phyloP scores from a whole-genome alignment of 92 coral and sea anemone genomes.

The Palythoa grandiflora region DNA sequence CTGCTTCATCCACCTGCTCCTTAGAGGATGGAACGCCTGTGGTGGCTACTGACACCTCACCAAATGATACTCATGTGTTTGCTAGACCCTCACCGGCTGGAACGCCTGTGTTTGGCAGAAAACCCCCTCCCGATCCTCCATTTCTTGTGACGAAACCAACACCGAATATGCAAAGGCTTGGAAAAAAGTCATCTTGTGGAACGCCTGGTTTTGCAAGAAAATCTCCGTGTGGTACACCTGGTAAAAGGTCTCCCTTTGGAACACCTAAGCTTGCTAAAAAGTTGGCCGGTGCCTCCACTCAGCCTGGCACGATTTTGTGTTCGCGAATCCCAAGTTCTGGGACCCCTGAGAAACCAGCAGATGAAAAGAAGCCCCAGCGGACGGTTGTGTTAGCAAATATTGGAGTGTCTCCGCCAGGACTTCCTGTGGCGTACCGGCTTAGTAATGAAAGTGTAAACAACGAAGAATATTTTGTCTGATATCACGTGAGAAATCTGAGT shows the following conservation, averaged over 20 bases:
- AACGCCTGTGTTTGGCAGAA: conserved; percentile 33
- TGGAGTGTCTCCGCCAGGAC: neutral
- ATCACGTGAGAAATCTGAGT: too few species aligned
- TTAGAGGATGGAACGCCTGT: conserved; percentile 8
- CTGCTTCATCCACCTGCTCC: neutral
- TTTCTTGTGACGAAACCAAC: neutral
- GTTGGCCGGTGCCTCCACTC: neutral
- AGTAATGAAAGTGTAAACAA: neutral
- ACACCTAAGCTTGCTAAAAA: neutral
- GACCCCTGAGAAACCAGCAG: neutral
- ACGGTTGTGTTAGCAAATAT: neutral
- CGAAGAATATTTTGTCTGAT: conserved; percentile 17
- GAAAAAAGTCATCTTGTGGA: neutral
- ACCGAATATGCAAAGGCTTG: neutral
- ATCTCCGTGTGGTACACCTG: neutral
- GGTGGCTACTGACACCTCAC: neutral
- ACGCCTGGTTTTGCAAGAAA: conserved; percentile 9
- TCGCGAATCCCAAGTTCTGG: neutral
- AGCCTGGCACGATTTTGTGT: neutral
- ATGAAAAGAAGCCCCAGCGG: neutral
- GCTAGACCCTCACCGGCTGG: conserved; percentile 22
- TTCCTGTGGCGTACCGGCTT: conserved; percentile 2
- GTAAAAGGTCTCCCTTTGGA: neutral
- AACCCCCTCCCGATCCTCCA: neutral
- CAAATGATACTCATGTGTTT: neutral